These are phyloP conservation scores for Myocastor coypus DNA, from an alignment of 2,113 vertebrate species.

Conservation along the genomic window DNA sequence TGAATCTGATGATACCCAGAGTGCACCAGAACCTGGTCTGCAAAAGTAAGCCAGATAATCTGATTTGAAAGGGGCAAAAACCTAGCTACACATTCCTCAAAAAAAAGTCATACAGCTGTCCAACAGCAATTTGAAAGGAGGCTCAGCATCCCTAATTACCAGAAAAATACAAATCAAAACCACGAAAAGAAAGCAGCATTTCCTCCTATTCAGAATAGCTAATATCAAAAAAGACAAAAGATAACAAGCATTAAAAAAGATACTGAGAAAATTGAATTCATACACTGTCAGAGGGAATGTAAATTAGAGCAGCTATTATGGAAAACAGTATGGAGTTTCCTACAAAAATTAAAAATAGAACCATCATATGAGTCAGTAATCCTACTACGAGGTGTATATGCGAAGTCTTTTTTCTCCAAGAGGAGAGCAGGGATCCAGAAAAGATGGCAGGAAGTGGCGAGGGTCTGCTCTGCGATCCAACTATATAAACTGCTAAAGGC, in stretches of 20 bases:
- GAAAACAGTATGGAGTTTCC: neutral
- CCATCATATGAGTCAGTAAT: constrained; percentile 9
- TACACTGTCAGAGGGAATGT: neutral
- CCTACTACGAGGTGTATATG: neutral
- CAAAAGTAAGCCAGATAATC: neutral
- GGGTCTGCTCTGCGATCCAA: neutral
- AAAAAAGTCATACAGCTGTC: neutral
- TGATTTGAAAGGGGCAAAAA: neutral
- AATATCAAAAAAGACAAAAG: neutral
- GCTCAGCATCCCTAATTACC: too few relatives aligned
- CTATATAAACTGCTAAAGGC: neutral
- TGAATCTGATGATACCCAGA: neutral
- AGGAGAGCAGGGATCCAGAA: neutral
- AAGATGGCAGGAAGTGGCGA: neutral
- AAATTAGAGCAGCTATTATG: neutral
- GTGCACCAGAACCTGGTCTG: neutral
- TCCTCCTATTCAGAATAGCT: neutral
- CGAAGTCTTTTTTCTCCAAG: neutral
- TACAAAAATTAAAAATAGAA: constrained; percentile 4
- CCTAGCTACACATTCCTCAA: neutral
- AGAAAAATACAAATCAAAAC: neutral
- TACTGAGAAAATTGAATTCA: neutral
- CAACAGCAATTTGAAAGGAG: neutral
- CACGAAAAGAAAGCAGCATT: neutral
- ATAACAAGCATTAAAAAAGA: neutral